Conservation (phyloP, 23 tunicate species). For the Halocynthia aurantium region DNA sequence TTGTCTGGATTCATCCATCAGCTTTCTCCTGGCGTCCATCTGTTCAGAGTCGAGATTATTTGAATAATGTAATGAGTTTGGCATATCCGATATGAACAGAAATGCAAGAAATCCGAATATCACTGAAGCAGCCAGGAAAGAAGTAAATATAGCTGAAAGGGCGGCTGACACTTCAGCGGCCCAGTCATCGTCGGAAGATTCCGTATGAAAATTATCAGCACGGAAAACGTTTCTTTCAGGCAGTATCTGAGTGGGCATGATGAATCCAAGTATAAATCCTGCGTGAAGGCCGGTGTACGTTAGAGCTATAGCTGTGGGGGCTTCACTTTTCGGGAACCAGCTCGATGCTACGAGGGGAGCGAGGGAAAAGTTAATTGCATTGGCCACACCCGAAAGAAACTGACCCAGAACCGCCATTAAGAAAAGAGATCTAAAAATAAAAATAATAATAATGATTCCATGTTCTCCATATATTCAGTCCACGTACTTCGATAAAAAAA, state of each 20-base stretch:
- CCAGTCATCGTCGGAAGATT: background rate
- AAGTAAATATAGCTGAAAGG: slow-evolving; percentile 1
- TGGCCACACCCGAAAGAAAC: slow-evolving; percentile 3
- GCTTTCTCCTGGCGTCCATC: background rate
- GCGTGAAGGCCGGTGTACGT: slow-evolving; percentile 4
- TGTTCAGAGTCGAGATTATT: background rate
- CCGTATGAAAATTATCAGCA: background rate
- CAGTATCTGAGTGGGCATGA: slow-evolving; percentile 5
- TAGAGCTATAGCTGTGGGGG: background rate
- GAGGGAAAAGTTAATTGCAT: slow-evolving; percentile 10
- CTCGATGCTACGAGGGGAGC: background rate
- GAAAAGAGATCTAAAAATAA: background rate
- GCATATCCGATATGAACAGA: background rate
- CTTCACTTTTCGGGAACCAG: slow-evolving; percentile 15
- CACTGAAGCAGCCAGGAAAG: background rate
- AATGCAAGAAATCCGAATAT: slow-evolving; percentile 3
- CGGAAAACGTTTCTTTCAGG: background rate
- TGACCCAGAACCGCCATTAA: slow-evolving; percentile 12
- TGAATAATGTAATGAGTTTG: background rate
- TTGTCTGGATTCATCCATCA: background rate
- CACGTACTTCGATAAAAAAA: too few species aligned
- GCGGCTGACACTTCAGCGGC: background rate
- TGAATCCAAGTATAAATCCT: slow-evolving; percentile 8
- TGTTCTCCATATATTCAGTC: too few species aligned
- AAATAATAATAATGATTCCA: too few species aligned